phyloP scores from a whole-genome alignment of 2,113 vertebrate species.

The Ophiodon elongatus region DNA sequence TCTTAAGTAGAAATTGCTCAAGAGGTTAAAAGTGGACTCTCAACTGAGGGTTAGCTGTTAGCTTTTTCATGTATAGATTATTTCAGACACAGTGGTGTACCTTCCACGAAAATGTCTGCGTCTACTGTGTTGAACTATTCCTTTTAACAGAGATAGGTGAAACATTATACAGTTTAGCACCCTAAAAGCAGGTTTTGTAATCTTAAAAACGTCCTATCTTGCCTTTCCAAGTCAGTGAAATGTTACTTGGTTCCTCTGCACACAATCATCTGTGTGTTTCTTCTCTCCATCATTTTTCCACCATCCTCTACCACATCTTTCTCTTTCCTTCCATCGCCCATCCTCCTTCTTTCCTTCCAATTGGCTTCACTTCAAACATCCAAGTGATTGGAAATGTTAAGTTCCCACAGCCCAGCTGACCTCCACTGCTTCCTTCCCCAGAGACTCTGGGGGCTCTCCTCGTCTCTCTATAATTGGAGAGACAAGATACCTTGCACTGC shows the following conservation, averaged over 20 bases:
- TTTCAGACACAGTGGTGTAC: neutral
- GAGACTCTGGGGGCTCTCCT: constrained; percentile 65
- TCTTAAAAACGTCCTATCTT: neutral
- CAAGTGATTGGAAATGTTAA: constrained; percentile 72
- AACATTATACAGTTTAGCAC: neutral
- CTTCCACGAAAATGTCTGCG: neutral
- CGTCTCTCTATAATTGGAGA: constrained; percentile 75
- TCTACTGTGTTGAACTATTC: neutral
- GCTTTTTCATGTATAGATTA: constrained; percentile 3
- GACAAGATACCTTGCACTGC: constrained; percentile 71
- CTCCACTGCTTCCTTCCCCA: constrained; percentile 57
- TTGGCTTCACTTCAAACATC: constrained; percentile 71
- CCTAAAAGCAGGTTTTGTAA: neutral
- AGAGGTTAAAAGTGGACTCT: constrained; percentile 23
- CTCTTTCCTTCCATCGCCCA: constrained; percentile 39
- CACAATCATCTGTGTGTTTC: constrained; percentile 21
- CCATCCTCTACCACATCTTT: constrained; percentile 28
- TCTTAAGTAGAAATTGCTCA: constrained; percentile 16
- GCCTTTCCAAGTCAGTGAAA: neutral
- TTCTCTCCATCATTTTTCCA: constrained; percentile 18
- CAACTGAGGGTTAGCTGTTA: neutral
- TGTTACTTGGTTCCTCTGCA: neutral
- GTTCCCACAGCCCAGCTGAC: constrained; percentile 78
- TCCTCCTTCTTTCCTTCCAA: constrained; percentile 34
- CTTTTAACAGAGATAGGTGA: neutral